These are phyloP conservation scores for Camptogramma bilineatum DNA, from an alignment of 2,888 invertebrate genomes.

Conservation along the genomic window DNA sequence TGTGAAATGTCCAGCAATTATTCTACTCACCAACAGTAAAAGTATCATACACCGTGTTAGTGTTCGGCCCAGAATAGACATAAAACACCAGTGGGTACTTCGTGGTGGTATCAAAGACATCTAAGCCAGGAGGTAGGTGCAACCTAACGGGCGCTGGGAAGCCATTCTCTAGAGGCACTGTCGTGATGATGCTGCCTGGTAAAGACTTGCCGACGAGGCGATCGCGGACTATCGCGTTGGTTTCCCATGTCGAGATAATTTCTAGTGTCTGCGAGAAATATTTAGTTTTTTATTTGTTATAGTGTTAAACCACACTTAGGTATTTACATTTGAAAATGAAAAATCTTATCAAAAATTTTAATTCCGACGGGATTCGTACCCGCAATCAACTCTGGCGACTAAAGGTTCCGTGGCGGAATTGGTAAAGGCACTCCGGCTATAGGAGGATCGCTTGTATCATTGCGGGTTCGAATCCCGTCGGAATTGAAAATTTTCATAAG, in stretches of 20 bases:
- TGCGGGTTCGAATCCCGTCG: too few relatives aligned
- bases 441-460: too few relatives aligned
- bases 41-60: constrained; percentile 89
- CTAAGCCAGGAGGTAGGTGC: constrained; percentile 88
- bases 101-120: constrained; percentile 79
- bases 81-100: constrained; percentile 90
- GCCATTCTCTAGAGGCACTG: constrained; percentile 85
- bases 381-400: too few relatives aligned
- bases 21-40: constrained; percentile 85
- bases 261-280: constrained; percentile 48
- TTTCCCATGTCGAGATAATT: constrained; percentile 82
- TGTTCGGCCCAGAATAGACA: constrained; percentile 95
- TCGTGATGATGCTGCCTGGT: constrained; percentile 83
- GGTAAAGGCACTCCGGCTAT: too few relatives aligned
- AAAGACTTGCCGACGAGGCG: constrained; percentile 78
- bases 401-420: too few relatives aligned
- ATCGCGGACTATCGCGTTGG: constrained; percentile 83
- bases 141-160: constrained; percentile 87
- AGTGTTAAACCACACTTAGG: too few relatives aligned
- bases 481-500: too few relatives aligned
- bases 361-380: too few relatives aligned
- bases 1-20: too few relatives aligned
- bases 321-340: too few relatives aligned
- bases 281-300: not conserved
- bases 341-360: too few relatives aligned